phyloP scores from a whole-genome alignment of 2,888 invertebrate species.

The Netelia fuscicornis region DNA sequence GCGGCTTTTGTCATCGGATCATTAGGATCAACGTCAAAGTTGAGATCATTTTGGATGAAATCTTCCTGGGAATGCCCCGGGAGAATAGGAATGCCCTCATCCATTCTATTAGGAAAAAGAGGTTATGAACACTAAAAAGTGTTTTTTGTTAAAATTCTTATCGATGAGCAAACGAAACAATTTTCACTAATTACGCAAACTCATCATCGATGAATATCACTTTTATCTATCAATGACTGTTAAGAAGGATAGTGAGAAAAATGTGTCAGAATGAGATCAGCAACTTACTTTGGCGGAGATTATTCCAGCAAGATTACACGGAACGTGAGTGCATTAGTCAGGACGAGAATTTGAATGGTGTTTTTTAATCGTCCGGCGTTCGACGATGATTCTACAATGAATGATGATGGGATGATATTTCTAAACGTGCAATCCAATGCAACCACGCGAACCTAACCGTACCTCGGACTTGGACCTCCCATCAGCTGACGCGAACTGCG shows the following conservation, averaged over 20 bases:
- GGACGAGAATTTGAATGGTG: too few relatives aligned
- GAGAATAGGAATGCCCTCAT: slow-evolving; percentile 37
- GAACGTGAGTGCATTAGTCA: too few relatives aligned
- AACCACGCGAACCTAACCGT: slow-evolving; percentile 6
- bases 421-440: not conserved
- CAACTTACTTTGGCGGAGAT: too few relatives aligned
- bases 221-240: too few relatives aligned
- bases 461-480: slow-evolving; percentile 5
- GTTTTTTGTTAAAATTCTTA: not conserved
- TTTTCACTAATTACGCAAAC: not conserved
- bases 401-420: slow-evolving; percentile 2
- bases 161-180: not conserved
- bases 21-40: slow-evolving; percentile 77
- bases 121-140: not conserved
- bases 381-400: slow-evolving; percentile 42
- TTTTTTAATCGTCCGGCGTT: not conserved
- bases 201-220: not conserved
- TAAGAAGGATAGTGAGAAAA: too few relatives aligned
- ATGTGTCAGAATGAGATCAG: too few relatives aligned
- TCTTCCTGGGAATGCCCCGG: slow-evolving; percentile 75
- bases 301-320: too few relatives aligned
- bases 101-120: not conserved
- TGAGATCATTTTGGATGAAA: slow-evolving; percentile 78
- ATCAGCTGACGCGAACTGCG: not conserved
- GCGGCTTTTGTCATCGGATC: slow-evolving; percentile 79